phyloP scores from a whole-genome alignment of 2,797 vertebrate genomes.

The Tauraco hartlaubi region DNA sequence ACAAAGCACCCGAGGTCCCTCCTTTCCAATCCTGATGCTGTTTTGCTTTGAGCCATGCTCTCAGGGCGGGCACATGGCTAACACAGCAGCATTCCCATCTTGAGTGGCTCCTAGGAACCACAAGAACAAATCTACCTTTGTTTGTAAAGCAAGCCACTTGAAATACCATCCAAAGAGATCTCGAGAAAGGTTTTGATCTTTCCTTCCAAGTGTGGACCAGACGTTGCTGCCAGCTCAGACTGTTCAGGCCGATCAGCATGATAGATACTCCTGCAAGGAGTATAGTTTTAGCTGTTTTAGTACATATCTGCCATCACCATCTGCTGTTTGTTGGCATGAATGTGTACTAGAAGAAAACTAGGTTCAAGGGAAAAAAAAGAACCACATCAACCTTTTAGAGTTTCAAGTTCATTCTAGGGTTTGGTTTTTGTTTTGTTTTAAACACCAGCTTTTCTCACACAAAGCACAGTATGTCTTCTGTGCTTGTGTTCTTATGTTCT shows the following conservation, averaged over 20 bases:
- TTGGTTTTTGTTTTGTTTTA: not conserved
- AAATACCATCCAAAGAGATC: not conserved
- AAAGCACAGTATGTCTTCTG: not conserved
- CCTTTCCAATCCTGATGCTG: not conserved
- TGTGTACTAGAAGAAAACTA: not conserved
- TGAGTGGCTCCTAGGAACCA: not conserved
- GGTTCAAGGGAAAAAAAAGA: not conserved
- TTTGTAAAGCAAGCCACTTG: not conserved
- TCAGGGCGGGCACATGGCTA: not conserved
- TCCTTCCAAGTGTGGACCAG: not conserved
- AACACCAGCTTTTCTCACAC: not conserved
- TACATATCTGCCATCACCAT: conserved; percentile 50
- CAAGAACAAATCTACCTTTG: not conserved
- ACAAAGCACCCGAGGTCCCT: not conserved
- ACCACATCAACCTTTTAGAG: not conserved
- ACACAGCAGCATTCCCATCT: not conserved
- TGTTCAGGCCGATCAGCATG: conserved; percentile 44
- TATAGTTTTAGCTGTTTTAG: conserved; percentile 58
- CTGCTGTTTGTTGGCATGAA: conserved; percentile 57
- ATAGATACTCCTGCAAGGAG: conserved; percentile 45
- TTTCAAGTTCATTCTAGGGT: not conserved
- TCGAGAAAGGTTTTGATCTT: conserved; percentile 46
- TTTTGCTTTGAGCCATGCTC: not conserved
- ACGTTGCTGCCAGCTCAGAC: conserved; percentile 6
- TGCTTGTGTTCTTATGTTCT: not conserved